Conservation (phyloP, 2,113 vertebrate genomes). For the Istiophorus platypterus region DNA sequence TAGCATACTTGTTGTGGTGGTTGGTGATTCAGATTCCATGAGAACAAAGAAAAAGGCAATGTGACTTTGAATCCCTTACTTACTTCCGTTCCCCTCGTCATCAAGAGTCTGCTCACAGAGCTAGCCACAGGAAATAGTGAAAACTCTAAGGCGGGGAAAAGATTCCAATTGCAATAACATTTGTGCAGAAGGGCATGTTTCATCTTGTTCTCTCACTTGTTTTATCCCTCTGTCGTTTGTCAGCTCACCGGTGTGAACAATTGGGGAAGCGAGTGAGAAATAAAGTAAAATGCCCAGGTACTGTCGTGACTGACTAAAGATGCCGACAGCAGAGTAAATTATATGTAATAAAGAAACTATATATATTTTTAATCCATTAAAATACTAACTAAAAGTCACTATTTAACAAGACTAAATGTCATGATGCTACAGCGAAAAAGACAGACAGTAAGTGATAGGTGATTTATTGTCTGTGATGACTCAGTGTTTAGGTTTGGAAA, state of each 20-base stretch:
- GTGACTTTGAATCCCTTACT: constrained; percentile 52
- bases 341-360: not conserved
- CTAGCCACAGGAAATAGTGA: constrained; percentile 40
- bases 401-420: not conserved
- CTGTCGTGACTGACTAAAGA: not conserved
- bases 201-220: constrained; percentile 36
- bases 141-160: constrained; percentile 42
- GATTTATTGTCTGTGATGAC: not conserved
- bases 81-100: constrained; percentile 17
- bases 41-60: constrained; percentile 20
- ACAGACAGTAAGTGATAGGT: not conserved
- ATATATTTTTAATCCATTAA: constrained; percentile 1
- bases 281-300: not conserved
- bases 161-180: constrained; percentile 66
- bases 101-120: constrained; percentile 59
- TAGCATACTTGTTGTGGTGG: constrained; percentile 23
- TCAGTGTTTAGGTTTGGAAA: constrained; percentile 31
- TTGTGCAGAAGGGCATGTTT: constrained; percentile 48
- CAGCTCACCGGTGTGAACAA: constrained; percentile 1
- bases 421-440: not conserved
- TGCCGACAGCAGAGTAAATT: not conserved
- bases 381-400: not conserved
- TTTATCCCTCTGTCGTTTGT: constrained; percentile 16
- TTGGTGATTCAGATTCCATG: constrained; percentile 23
- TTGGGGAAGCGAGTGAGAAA: not conserved